Evolutionary conservation across 2,888 invertebrate genomes (phyloP).

Genomic region (Hylaea fasciaria): DNA sequence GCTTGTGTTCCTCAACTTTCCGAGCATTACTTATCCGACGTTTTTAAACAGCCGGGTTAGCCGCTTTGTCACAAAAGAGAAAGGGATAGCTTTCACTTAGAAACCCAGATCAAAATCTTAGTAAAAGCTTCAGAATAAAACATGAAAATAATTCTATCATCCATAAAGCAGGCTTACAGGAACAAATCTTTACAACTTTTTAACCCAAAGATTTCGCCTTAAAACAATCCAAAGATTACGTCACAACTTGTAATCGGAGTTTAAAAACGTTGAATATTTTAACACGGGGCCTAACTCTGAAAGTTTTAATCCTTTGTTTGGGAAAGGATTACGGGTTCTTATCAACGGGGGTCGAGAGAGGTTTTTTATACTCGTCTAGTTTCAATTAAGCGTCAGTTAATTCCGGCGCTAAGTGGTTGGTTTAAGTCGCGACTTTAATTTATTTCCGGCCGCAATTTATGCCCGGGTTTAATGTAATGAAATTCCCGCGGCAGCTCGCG

Average conservation of each 20-base stretch:
- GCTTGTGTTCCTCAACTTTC: neutral
- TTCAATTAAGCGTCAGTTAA: conserved; percentile 81
- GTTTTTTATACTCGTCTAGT: conserved; percentile 73
- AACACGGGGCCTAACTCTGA: conserved; percentile 45
- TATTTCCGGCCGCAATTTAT: conserved; percentile 78
- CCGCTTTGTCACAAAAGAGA: conserved; percentile 5
- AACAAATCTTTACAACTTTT: conserved; percentile 52
- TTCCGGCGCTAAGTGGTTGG: conserved; percentile 76
- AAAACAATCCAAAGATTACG: conserved; percentile 69
- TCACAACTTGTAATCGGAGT: conserved; percentile 70
- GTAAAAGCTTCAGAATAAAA: conserved; percentile 20
- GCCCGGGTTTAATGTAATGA: conserved; percentile 76
- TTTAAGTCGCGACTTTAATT: conserved; percentile 76
- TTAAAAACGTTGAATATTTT: conserved; percentile 68
- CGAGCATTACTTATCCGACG: neutral
- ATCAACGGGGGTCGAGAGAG: conserved; percentile 60
- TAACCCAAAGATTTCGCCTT: conserved; percentile 60
- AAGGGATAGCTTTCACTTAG: conserved; percentile 29
- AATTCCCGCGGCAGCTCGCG: conserved; percentile 64
- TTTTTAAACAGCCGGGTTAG: too few species aligned
- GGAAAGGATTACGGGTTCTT: conserved; percentile 66
- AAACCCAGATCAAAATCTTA: conserved; percentile 22
- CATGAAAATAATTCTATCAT: conserved; percentile 48
- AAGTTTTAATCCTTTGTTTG: conserved; percentile 73
- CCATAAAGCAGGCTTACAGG: conserved; percentile 45